Percentiles rank a stretch among this genome's conserved stretches.
phyloP scores from a whole-genome alignment of 2,113 vertebrate genomes.

The Perognathus longimembris region DNA sequence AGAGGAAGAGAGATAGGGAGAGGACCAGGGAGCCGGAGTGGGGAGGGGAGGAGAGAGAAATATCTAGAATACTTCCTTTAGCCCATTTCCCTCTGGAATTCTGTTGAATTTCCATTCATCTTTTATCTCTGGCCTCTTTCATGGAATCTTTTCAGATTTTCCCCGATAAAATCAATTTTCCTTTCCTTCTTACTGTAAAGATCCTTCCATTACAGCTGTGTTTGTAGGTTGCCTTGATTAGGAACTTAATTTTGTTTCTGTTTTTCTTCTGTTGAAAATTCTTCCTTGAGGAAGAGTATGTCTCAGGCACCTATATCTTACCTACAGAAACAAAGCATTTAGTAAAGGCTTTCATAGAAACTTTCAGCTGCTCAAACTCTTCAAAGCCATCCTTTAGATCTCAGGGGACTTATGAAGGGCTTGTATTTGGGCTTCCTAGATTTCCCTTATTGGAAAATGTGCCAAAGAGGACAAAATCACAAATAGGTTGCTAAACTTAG shows the following conservation, averaged over 20 bases:
- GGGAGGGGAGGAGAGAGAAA: neutral
- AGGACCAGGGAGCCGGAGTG: no score
- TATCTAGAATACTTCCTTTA: neutral
- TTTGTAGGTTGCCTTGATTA: neutral
- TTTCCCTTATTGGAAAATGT: constrained; percentile 4
- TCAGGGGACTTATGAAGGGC: neutral
- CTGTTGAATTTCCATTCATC: neutral
- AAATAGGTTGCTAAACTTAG: neutral
- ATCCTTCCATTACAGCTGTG: neutral
- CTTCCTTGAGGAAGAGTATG: constrained; percentile 5
- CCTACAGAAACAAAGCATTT: neutral
- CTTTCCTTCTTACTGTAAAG: neutral
- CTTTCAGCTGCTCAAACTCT: neutral
- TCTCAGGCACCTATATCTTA: neutral
- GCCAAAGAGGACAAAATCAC: neutral
- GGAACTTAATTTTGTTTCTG: constrained; percentile 40
- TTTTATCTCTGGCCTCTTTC: constrained; percentile 25
- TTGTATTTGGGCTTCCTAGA: constrained; percentile 15
- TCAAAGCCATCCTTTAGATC: neutral
- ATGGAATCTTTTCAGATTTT: constrained; percentile 40
- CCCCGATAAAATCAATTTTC: constrained; percentile 19
- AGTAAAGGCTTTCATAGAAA: neutral
- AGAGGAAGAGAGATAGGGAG: no score
- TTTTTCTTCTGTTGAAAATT: neutral
- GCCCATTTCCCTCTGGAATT: neutral